Base-by-base conservation (phyloP, 2,888 invertebrate species). In the Prosopocoilus inquinatus region DNA sequence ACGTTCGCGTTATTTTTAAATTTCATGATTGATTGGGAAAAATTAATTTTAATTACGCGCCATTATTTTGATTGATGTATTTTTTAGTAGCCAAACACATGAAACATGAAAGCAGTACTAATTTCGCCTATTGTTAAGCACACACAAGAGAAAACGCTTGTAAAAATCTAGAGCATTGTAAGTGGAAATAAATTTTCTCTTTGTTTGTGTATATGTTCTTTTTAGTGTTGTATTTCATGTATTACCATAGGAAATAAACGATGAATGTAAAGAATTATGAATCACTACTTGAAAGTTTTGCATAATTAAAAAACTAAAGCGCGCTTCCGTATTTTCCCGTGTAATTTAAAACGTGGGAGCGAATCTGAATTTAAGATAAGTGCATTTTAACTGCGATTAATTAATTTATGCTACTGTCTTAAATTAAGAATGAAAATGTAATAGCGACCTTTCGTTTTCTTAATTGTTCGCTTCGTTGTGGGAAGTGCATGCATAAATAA, bases 391-490 rank as follows among this genome's bases (percentile, higher is more conserved):
- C 47, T 33, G 43, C 53, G 47, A 53, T 50, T 50, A 50, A 38
- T 41, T 41, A 41, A 41, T 11, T 9, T 11, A 41, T 47, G 47
- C 47, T 47, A 43, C 38, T 35, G 38, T 53, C 34, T 46, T 53
- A 47, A 53, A 53, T 53, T 55, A 50, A 47, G 20, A 56, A 56
- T 47, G 51, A 43, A 41, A 45, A 50, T 50, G 39, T 34, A 41
- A 38, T 45, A 33, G 45, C 52, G 52, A 56, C 56, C 56, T 56
- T 56, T 55, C 48, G 41, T 56, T 28, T 49, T 52, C 52, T 41
- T 47, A 53, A 47, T 53, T 55, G 55, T 51, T 55, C 50, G 51
- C 51, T 55, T 51, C 38, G 51, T 36, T 47, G 55, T 55, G 52
- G 56, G 56, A 28, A 32, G 56, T 34, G 11, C 20, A 39, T 16